Evolutionary conservation across 2,888 invertebrate genomes (phyloP), one percentile per base, ranked within the genome.

Genomic region (Nemurella pictetii): DNA sequence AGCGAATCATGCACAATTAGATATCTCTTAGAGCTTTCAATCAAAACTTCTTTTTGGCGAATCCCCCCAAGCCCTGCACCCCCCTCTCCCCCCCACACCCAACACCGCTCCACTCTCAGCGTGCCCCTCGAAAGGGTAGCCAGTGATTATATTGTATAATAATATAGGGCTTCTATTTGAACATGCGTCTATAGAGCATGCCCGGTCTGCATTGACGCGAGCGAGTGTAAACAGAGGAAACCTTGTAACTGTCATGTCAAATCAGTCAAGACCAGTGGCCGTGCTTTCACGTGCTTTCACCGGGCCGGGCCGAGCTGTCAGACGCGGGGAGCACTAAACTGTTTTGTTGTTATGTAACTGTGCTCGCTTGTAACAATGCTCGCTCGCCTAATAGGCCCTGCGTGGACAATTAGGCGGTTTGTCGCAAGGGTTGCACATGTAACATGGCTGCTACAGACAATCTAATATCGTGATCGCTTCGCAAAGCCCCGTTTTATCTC

Each of bases 211-310:
- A 35, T 81, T 25, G 75, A 7, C 7, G 7, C 9, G 36, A 26
- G 25, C 5, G 81, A 29, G 30, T 25, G 81, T 32, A 81, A 84
- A 84, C 84, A 80, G 32, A 29, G 25, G 85, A 83, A 85, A 75
- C 74, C 83, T 85, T 83, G 85, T 85, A 83, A 36, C 83, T 85
- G 85, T 85, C 85, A 85, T 36, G 25, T 27, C 85, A n/a, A 32
- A 78, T 85, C 36, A 35, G 20, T 81, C 81, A 81, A 3, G 15
- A 27, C 15, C 35, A 20, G 35, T 5, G n/a, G n/a, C 20, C 73
- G 3, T 73, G 32, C 32, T 32, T 27, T 75, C 75, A 9, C 75
- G 3, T 28, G 26, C 75, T 26, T 25, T 28, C 75, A 75, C 75
- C 20, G 75, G 75, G 26, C 26, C 75, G 0, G 27, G 75, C 75